Evolutionary conservation across 1,140 invertebrate species (phyloP), one percentile per base, ranked within the genome.

Genomic region (Drosophila teissieri): DNA sequence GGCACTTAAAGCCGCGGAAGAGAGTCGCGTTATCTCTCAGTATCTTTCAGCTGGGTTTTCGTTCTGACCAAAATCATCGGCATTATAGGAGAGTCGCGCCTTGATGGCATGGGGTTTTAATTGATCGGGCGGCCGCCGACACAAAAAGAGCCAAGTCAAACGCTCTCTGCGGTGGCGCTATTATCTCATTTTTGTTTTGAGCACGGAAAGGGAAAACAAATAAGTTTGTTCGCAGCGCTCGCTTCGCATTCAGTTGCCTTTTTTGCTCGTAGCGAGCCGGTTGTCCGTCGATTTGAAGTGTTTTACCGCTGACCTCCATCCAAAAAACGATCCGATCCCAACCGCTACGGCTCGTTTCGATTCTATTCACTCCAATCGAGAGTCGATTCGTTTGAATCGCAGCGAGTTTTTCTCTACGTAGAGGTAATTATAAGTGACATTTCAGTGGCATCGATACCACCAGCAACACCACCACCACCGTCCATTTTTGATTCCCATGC

Each of bases 361-460:
- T 70, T 70, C 52, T 70, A 44, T 46, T 39, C 56, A 14, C 37
- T 46, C 42, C 60, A 40, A 49, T 46, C 44, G n/a, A 31, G 2
- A 31, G 7, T 6, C 31, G 31, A 31, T 8, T 10, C 42, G 49
- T 67, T 37, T 34, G 63, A 60, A 65, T 52, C 58, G 57, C 37
- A 73, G 53, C 44, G 39, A 39, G n/a, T 52, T 61, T 51, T 80
- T 64, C 51, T 60, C 49, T 44, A 64, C 63, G 55, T 46, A 44
- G 64, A 85, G 81, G 81, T 85, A 85, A 85, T 88, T 85, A 85
- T 88, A 85, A 85, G 81, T 85, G 83, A 64, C 60, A 82, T 78
- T 85, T 73, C 31, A 54, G 68, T 72, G 44, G 64, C 67, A 70
- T 70, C 44, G 68, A 70, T 57, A 42, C 49, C 31, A 8, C 7